Evolutionary conservation across 2,888 invertebrate species (phyloP), one percentile per base, ranked within the genome.

Genomic region (Clivina fossor): DNA sequence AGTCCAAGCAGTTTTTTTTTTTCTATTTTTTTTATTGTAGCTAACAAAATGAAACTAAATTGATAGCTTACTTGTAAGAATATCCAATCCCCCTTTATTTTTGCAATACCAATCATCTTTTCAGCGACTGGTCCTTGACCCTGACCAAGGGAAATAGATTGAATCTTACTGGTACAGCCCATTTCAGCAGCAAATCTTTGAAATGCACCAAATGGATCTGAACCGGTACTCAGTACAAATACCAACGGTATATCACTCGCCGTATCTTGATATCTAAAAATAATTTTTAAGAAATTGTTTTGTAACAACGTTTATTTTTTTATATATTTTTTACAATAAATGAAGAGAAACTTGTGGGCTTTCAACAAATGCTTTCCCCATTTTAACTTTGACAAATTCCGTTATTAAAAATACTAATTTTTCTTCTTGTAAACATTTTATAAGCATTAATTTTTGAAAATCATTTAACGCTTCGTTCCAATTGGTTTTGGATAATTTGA

Each of bases 81-180:
- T 4, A 96, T 83, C 96, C 96, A 96, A 60, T 88, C 83, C 1
- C 95, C 95, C 49, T 80, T 78, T 1, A 77, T 76, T 62, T 82
- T 78, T 1, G 89, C 93, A 48, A 76, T 74, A 16, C 78, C 80
- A 32, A 95, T 88, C 76, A 93, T 77, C 64, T 81, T 83, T 67
- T 93, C 89, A 1, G 95, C 95, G 3, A 90, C 82, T 0, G 88
- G 88, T 0, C 94, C 94, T 76, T 95, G 95, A 0, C 95, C 95
- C 68, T 88, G 87, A 1, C 95, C 95, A 7, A 96, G 75, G 0
- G 95, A 95, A 65, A 96, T 93, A 0, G 90, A 88, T 66, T 82
- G 84, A 62, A 84, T 81, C 60, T 81, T 82, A 3, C 83, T 86
- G 33, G 77, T 75, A 68, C 81, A 84, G 3, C 85, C 85, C 80